phyloP scores from a whole-genome alignment of 2,888 invertebrate genomes.

The Drosophila birchii region DNA sequence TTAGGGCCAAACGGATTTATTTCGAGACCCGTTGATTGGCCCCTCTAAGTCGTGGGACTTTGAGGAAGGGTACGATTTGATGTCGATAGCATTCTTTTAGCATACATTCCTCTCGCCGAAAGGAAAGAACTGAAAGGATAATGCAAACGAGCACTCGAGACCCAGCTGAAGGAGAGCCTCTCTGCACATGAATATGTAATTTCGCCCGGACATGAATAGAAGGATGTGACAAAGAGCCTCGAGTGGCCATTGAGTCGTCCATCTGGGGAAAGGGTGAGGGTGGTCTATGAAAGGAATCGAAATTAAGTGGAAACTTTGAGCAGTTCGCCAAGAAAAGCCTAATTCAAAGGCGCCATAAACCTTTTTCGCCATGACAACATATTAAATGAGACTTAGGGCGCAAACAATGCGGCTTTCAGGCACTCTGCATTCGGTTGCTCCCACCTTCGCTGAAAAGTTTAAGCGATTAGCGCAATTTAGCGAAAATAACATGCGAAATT shows the following conservation, averaged over 20 bases:
- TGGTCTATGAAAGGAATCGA: constrained; percentile 23
- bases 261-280: neutral
- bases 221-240: constrained; percentile 34
- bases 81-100: constrained; percentile 20
- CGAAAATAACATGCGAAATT: constrained; percentile 77
- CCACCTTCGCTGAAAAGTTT: constrained; percentile 61
- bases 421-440: constrained; percentile 10
- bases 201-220: constrained; percentile 40
- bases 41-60: neutral
- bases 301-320: constrained; percentile 35
- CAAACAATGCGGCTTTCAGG: constrained; percentile 38
- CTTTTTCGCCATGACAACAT: constrained; percentile 60
- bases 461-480: constrained; percentile 79
- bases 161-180: constrained; percentile 37
- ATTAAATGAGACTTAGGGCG: constrained; percentile 43
- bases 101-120: constrained; percentile 6
- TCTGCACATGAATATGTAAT: constrained; percentile 46
- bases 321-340: constrained; percentile 26
- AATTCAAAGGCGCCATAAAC: constrained; percentile 52
- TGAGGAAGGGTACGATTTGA: constrained; percentile 11
- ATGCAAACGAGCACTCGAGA: constrained; percentile 49
- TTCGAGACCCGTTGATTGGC: constrained; percentile 9
- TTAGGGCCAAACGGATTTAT: constrained; percentile 26
- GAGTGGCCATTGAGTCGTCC: constrained; percentile 41
- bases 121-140: constrained; percentile 35